phyloP scores from a whole-genome alignment of 2,888 invertebrate species.

The Melanotus villosus region DNA sequence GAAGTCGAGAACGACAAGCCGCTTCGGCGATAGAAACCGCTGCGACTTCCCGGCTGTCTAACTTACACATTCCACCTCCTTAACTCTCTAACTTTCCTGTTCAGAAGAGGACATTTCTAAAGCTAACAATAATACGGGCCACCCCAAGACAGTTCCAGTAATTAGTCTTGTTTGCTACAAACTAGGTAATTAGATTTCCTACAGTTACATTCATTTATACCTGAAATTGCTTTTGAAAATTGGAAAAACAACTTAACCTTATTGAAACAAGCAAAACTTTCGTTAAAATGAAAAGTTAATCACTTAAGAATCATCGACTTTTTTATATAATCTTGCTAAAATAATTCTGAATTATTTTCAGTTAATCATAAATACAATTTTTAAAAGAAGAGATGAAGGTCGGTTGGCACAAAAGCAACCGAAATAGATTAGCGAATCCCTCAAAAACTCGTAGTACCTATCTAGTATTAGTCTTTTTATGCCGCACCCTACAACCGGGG shows the following conservation, averaged over 20 bases:
- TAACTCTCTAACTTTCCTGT: slow-evolving; percentile 36
- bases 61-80: slow-evolving; percentile 40
- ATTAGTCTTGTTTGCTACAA: slow-evolving; percentile 32
- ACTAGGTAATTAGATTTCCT: slow-evolving; percentile 5
- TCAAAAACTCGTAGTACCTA: no score
- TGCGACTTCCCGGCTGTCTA: slow-evolving; percentile 31
- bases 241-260: not conserved
- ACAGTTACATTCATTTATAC: not conserved
- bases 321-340: no score
- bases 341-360: no score
- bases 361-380: no score
- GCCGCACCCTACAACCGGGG: no score
- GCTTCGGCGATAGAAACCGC: slow-evolving; percentile 31
- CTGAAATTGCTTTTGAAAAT: not conserved
- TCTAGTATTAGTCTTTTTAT: no score
- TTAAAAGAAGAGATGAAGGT: no score
- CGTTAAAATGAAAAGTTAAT: not conserved
- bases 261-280: not conserved
- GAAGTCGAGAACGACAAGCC: slow-evolving; percentile 36
- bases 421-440: no score
- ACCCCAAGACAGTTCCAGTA: slow-evolving; percentile 31
- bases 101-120: slow-evolving; percentile 23
- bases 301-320: no score
- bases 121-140: slow-evolving; percentile 33
- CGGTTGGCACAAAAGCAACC: no score